Conservation (phyloP, 2,888 invertebrate genomes). For the Fragum sueziense region DNA sequence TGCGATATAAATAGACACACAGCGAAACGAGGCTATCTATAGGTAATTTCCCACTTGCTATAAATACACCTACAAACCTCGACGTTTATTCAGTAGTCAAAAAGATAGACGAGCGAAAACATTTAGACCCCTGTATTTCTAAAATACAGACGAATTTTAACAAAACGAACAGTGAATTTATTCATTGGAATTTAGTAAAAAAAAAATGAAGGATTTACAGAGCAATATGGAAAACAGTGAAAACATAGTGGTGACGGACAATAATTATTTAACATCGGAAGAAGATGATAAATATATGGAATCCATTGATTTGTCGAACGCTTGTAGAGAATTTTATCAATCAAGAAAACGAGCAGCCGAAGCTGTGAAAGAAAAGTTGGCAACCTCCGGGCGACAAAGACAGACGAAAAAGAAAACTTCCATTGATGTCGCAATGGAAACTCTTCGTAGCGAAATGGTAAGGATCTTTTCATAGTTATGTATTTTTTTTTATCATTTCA, state of each 20-base stretch:
- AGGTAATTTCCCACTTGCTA: neutral
- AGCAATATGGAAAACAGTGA: constrained; percentile 32
- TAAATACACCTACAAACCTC: constrained; percentile 2
- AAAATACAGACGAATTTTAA: constrained; percentile 10
- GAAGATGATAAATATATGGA: constrained; percentile 65
- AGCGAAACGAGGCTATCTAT: constrained; percentile 7
- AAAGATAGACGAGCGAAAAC: neutral
- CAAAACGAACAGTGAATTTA: constrained; percentile 20
- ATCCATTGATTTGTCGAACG: constrained; percentile 69
- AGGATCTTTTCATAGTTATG: no score
- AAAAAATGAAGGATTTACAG: constrained; percentile 47
- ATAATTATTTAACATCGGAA: constrained; percentile 47
- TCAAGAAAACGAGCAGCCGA: constrained; percentile 61
- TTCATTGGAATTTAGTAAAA: constrained; percentile 6
- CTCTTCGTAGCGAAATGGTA: constrained; percentile 65
- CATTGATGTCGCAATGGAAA: constrained; percentile 64
- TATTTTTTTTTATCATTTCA: no score
- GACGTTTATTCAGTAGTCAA: neutral
- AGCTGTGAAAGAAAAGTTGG: constrained; percentile 55
- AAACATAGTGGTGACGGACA: constrained; percentile 44
- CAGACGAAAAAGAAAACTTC: constrained; percentile 49
- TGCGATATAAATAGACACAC: constrained; percentile 7
- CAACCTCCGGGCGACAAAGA: constrained; percentile 41
- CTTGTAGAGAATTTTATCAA: constrained; percentile 69
- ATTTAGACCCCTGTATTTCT: constrained; percentile 12